These are phyloP conservation scores for Heteromyza rotundicornis DNA, from an alignment of 2,888 invertebrate genomes.

Conservation along the genomic window DNA sequence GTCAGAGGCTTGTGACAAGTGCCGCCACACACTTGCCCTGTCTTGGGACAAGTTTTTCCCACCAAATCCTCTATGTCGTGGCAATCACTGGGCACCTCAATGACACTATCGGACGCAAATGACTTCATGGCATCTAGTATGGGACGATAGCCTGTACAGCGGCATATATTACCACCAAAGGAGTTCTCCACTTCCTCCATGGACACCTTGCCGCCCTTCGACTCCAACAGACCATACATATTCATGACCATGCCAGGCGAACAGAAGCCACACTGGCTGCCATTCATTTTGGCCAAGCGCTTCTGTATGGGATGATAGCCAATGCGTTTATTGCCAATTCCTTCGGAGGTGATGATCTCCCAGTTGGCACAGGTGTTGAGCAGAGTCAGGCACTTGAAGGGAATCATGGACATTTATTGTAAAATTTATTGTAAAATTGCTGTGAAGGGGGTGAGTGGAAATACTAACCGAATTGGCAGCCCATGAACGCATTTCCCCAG, in stretches of 20 bases:
- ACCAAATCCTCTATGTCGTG: slow-evolving; percentile 57
- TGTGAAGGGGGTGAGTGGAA: no score
- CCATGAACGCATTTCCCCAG: slow-evolving; percentile 52
- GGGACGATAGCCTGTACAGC: slow-evolving; percentile 80
- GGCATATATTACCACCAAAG: slow-evolving; percentile 77
- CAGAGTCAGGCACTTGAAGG: slow-evolving; percentile 71
- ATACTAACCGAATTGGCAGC: slow-evolving; percentile 70
- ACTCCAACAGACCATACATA: slow-evolving; percentile 67
- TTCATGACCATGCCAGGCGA: slow-evolving; percentile 79
- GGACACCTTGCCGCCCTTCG: slow-evolving; percentile 63
- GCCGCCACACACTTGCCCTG: slow-evolving; percentile 48
- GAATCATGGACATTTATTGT: background rate
- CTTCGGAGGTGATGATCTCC: slow-evolving; percentile 74
- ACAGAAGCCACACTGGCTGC: slow-evolving; percentile 76
- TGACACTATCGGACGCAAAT: slow-evolving; percentile 68
- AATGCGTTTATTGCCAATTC: slow-evolving; percentile 68
- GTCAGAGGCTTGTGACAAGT: slow-evolving; percentile 33
- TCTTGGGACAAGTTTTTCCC: slow-evolving; percentile 46
- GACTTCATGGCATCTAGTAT: slow-evolving; percentile 80
- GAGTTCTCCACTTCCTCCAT: slow-evolving; percentile 73
- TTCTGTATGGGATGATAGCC: slow-evolving; percentile 74
- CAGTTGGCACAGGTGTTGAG: slow-evolving; percentile 69
- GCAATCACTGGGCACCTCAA: slow-evolving; percentile 57
- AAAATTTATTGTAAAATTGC: no score
- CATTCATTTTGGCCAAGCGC: slow-evolving; percentile 69